Evolutionary conservation across 2,113 vertebrate species (phyloP), one percentile per base, ranked within the genome.

Genomic region (Osmerus mordax): DNA sequence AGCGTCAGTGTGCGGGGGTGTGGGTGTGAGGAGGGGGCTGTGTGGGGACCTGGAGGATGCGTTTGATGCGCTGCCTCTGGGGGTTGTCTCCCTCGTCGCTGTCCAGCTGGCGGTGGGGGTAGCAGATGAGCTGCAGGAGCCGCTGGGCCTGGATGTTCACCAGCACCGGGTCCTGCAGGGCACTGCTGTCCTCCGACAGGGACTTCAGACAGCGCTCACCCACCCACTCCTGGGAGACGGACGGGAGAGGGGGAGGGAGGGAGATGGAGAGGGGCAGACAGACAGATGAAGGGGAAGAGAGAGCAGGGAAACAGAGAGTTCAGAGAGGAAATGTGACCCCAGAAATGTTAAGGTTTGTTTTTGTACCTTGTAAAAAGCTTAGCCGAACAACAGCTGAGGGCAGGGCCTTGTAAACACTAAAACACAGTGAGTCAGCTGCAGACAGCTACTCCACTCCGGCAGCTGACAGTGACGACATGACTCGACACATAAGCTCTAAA

Each of bases 81-180:
- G 97, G 97, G 84, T 99, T 99, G 83, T 99, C 97, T 9, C 97
- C 97, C 55, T 99, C 96, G 69, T 99, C 97, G 0, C 89, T 96
- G 92, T 99, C 97, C 79, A 97, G 91, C 86, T 98, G 93, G 36
- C 97, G 93, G 80, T 99, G 96, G 14, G 97, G 97, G 56, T 99
- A 99, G 87, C 97, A 99, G 78, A 99, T 99, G 65, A 99, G 93
- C 89, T 99, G 97, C 92, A 99, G 96, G 28, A 99, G 92, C 72
- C 97, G 91, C 77, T 99, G 97, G 18, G 97, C 97, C 83, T 99
- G 97, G 53, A 96, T 97, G 84, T 97, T 98, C 67, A 95, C 96
- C 84, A 99, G 91, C 80, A 99, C 97, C 0, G 97, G 97, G 80
- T 99, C 97, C 91, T 98, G 97, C 5, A 99, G 93, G 78, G 97